A percentile compares a stretch with the other conserved stretches of the same genome.
phyloP scores from a whole-genome alignment of 2,113 vertebrate species.

The Chloropsis hardwickii region DNA sequence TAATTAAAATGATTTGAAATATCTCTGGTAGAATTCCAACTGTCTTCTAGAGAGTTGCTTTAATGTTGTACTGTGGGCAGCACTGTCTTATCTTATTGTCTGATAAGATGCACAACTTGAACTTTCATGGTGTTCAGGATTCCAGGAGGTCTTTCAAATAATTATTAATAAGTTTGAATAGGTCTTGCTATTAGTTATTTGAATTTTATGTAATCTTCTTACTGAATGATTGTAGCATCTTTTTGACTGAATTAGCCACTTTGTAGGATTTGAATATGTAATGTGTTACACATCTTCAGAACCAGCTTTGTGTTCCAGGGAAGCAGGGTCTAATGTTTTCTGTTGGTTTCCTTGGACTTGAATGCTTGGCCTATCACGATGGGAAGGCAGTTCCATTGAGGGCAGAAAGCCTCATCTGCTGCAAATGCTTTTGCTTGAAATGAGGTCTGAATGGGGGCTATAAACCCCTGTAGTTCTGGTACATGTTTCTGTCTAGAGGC shows the following conservation, averaged over 20 bases:
- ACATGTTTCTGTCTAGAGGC: background rate
- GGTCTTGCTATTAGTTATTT: background rate
- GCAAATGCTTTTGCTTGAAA: background rate
- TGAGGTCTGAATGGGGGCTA: background rate
- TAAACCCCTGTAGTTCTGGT: background rate
- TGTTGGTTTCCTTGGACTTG: background rate
- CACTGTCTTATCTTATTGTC: background rate
- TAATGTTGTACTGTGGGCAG: background rate
- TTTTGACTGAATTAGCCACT: background rate
- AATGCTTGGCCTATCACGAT: background rate
- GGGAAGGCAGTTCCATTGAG: background rate
- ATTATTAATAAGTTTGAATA: background rate
- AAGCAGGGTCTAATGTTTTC: background rate
- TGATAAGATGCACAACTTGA: background rate
- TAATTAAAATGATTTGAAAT: background rate
- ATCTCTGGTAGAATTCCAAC: background rate
- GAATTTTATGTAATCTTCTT: background rate
- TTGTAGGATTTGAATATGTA: background rate
- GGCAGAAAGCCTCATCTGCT: background rate
- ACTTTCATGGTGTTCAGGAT: background rate
- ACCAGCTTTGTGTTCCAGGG: background rate
- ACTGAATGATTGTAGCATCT: fast-evolving
- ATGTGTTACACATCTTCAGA: background rate
- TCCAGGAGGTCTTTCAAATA: background rate
- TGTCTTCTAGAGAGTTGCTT: background rate